Conservation (phyloP, 2,797 vertebrate species). For the Acrossocheilus wenchowensis region DNA sequence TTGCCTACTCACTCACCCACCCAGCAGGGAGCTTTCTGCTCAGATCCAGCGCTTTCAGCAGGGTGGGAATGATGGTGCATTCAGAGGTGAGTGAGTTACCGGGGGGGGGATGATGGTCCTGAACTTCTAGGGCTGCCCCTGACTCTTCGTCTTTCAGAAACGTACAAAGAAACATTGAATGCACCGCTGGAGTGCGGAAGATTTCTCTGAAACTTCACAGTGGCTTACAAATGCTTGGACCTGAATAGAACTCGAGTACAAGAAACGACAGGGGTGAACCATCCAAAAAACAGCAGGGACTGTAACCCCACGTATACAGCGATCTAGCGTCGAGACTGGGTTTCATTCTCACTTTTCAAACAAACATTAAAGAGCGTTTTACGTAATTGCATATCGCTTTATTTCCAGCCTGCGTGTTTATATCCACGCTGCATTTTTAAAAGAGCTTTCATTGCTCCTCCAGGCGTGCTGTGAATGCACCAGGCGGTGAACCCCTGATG, state of each 20-base stretch:
- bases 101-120: conserved; percentile 44
- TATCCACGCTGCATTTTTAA: not conserved
- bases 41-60: conserved; percentile 70
- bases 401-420: conserved; percentile 12
- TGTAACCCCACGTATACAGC: not conserved
- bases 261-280: conserved; percentile 35
- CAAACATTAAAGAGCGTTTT: conserved; percentile 15
- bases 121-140: conserved; percentile 22
- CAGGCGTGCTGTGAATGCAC: conserved; percentile 13
- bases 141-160: conserved; percentile 36
- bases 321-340: not conserved
- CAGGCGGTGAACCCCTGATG: conserved; percentile 1
- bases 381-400: not conserved
- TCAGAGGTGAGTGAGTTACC: conserved; percentile 43
- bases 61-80: conserved; percentile 48
- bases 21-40: conserved; percentile 67
- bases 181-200: conserved; percentile 37
- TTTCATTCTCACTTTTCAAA: conserved; percentile 33
- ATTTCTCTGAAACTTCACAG: conserved; percentile 41
- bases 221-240: conserved; percentile 38
- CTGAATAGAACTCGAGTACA: conserved; percentile 37
- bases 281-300: conserved; percentile 42
- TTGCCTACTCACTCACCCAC: conserved; percentile 68
- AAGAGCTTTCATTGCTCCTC: conserved; percentile 20
- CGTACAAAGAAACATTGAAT: conserved; percentile 46